A percentile compares a stretch with the other conserved stretches of the same genome.
phyloP scores from a whole-genome alignment of 2,888 invertebrate genomes.

The Pseudanteris insignis region DNA sequence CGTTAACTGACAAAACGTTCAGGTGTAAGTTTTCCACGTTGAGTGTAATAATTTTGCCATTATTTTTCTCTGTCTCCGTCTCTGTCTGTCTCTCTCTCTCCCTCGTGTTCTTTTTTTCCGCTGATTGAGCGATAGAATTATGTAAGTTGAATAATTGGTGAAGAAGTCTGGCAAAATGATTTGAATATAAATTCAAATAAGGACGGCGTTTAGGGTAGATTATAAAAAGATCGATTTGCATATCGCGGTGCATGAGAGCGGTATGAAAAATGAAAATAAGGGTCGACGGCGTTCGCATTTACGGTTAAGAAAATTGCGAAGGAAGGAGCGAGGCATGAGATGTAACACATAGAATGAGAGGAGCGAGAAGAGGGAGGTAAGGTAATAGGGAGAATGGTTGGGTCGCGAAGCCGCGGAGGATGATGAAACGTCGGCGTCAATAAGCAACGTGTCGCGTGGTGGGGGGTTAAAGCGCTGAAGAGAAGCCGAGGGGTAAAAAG shows the following conservation, averaged over 20 bases:
- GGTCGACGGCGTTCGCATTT: conserved; percentile 15
- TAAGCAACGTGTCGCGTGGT: conserved; percentile 47
- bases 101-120: too few species aligned
- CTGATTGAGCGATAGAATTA: too few species aligned
- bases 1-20: too few species aligned
- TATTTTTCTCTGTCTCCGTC: too few species aligned
- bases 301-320: conserved; percentile 30
- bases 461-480: conserved; percentile 42
- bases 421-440: conserved; percentile 47
- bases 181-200: conserved; percentile 2
- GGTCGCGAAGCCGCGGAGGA: conserved; percentile 30
- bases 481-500: conserved; percentile 33
- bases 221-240: conserved; percentile 20
- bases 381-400: conserved; percentile 26
- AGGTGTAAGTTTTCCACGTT: too few species aligned
- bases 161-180: background rate
- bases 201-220: conserved; percentile 7
- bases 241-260: conserved; percentile 1
- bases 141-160: background rate
- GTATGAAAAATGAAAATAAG: conserved; percentile 23
- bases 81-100: too few species aligned
- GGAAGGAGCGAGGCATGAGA: conserved; percentile 14
- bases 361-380: conserved; percentile 5
- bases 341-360: conserved; percentile 19
- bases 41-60: too few species aligned